Evolutionary conservation across 2,888 invertebrate genomes (phyloP).

Genomic region (Clusia tigrina): DNA sequence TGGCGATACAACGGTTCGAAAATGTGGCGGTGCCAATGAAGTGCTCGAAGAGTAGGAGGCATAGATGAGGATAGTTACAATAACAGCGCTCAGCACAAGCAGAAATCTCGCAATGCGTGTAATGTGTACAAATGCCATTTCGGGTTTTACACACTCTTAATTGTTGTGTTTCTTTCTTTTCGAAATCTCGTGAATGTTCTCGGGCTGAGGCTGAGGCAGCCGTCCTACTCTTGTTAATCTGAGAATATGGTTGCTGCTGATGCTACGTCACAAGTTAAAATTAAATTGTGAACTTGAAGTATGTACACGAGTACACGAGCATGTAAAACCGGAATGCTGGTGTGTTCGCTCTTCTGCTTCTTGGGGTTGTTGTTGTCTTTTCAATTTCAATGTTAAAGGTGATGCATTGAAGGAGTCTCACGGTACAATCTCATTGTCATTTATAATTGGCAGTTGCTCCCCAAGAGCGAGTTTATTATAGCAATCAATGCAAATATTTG

Average conservation of each 20-base stretch:
- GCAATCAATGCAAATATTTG: too few species aligned
- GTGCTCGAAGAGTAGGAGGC: constrained; percentile 65
- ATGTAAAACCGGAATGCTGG: constrained; percentile 19
- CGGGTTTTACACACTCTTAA: constrained; percentile 13
- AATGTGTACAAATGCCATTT: constrained; percentile 56
- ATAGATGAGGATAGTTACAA: constrained; percentile 66
- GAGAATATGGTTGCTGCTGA: neutral
- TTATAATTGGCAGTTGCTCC: too few species aligned
- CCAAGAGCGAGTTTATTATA: too few species aligned
- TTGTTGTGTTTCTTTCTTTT: neutral
- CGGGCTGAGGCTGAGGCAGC: too few species aligned
- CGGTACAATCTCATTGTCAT: too few species aligned
- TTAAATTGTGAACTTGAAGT: constrained; percentile 7
- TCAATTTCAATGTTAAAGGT: constrained; percentile 19
- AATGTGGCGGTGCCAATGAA: constrained; percentile 50
- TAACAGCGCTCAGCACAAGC: constrained; percentile 62
- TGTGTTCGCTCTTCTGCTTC: too few species aligned
- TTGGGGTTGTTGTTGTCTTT: constrained; percentile 22
- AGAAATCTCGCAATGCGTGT: constrained; percentile 65
- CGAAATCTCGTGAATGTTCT: too few species aligned
- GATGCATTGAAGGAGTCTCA: too few species aligned
- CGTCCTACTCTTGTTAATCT: too few species aligned
- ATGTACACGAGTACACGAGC: too few species aligned
- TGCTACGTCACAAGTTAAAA: constrained; percentile 13
- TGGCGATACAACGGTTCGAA: constrained; percentile 40